These are phyloP conservation scores for Drosophila mayaguana DNA, from an alignment of 2,888 invertebrate species.

Conservation along the genomic window DNA sequence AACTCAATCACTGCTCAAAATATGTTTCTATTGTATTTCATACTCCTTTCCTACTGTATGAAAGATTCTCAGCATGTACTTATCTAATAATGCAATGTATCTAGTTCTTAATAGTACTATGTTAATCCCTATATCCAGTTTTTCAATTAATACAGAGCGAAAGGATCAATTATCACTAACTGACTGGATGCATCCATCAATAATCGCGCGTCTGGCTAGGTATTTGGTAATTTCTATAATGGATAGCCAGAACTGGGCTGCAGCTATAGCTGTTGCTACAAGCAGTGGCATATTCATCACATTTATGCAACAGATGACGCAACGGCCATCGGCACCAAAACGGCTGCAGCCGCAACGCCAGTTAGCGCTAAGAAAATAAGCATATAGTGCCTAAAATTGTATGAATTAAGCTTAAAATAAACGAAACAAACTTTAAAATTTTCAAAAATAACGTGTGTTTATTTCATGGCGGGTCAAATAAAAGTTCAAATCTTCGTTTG, in stretches of 20 bases:
- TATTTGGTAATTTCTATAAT: background rate
- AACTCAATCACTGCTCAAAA: slow-evolving; percentile 69
- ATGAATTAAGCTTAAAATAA: slow-evolving; percentile 9
- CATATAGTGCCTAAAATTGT: slow-evolving; percentile 13
- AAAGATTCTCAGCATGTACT: slow-evolving; percentile 77
- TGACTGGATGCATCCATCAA: slow-evolving; percentile 30
- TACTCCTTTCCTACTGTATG: slow-evolving; percentile 48
- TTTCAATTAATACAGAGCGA: slow-evolving; percentile 28
- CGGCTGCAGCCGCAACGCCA: background rate
- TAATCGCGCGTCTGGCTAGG: background rate
- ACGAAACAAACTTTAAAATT: background rate
- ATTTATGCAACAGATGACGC: background rate
- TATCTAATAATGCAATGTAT: slow-evolving; percentile 58
- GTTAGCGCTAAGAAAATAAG: background rate
- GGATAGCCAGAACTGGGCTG: background rate
- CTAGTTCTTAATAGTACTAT: slow-evolving; percentile 50
- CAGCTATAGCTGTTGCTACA: background rate
- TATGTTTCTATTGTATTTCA: slow-evolving; percentile 55
- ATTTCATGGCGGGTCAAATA: background rate
- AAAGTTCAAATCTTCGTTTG: background rate
- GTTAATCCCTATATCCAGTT: slow-evolving; percentile 35
- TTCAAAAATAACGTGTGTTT: background rate
- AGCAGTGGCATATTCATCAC: background rate
- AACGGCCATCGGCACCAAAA: background rate
- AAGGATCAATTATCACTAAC: slow-evolving; percentile 31